A percentile compares a stretch with the other conserved stretches of the same genome.
These are phyloP conservation scores for Channa argus DNA, from an alignment of 2,113 vertebrate genomes.

Conservation along the genomic window DNA sequence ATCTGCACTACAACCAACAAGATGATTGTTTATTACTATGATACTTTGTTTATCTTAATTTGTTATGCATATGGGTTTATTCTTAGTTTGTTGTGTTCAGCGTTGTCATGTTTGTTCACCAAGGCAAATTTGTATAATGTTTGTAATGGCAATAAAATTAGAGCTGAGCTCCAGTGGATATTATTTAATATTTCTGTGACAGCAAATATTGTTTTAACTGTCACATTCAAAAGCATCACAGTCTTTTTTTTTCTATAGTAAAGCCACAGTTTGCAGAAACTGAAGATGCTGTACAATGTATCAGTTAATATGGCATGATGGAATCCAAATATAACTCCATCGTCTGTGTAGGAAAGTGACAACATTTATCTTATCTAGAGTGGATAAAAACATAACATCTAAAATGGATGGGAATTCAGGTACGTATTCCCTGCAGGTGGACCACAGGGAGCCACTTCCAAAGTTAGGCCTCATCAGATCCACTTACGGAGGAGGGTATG, in stretches of 20 bases:
- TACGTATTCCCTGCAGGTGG: conserved; percentile 14
- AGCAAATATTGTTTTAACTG: no score
- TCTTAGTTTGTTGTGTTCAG: no score
- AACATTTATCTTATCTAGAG: background rate
- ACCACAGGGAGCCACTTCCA: conserved; percentile 34
- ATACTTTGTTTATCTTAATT: no score
- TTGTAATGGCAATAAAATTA: no score
- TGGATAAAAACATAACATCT: conserved; percentile 5
- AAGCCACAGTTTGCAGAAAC: background rate
- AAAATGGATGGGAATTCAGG: conserved; percentile 34
- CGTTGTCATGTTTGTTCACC: no score
- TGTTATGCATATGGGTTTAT: no score
- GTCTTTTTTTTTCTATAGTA: background rate
- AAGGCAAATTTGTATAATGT: no score
- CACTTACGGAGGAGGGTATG: conserved; percentile 34
- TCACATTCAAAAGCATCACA: background rate
- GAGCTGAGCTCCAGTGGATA: no score
- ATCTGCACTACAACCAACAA: no score
- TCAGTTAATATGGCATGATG: conserved; percentile 14
- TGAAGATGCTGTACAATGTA: background rate
- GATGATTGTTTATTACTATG: no score
- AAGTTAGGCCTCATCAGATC: conserved; percentile 36
- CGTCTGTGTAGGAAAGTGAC: background rate
- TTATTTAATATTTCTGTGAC: no score
- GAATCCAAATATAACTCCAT: conserved; percentile 1